phyloP scores from a whole-genome alignment of 2,113 vertebrate genomes.

The Seriola aureovittata region DNA sequence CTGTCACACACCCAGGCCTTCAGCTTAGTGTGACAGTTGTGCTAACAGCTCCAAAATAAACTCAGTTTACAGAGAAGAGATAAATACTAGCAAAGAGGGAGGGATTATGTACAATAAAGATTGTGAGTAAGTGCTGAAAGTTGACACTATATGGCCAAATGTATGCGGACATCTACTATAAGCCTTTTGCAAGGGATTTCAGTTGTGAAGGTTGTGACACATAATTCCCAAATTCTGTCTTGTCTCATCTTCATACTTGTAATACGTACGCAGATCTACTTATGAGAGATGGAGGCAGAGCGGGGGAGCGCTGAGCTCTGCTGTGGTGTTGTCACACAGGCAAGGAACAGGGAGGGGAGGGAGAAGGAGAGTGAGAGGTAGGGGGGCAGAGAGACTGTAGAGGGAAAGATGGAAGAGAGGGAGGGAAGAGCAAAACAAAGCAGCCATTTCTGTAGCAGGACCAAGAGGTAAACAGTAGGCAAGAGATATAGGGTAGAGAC shows the following conservation, averaged over 20 bases:
- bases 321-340: constrained; percentile 8
- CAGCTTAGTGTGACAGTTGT: neutral
- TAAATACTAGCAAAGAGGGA: neutral
- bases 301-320: constrained; percentile 8
- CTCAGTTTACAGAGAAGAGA: neutral
- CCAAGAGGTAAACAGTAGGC: constrained; percentile 48
- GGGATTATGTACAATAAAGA: neutral
- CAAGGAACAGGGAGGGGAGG: neutral
- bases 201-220: neutral
- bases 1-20: neutral
- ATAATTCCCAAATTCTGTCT: neutral
- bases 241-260: neutral
- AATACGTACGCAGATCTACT: constrained; percentile 54
- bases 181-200: neutral
- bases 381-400: constrained; percentile 11
- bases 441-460: constrained; percentile 52
- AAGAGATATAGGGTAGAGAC: constrained; percentile 15
- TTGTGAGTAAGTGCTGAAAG: neutral
- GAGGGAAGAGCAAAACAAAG: constrained; percentile 51
- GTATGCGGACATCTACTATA: neutral
- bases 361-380: neutral
- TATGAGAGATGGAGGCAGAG: constrained; percentile 58
- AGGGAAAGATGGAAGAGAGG: constrained; percentile 9
- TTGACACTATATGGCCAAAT: neutral
- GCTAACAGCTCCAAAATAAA: neutral